Evolutionary conservation across 2,113 vertebrate genomes (phyloP).

Genomic region (Pyrgilauda ruficollis): DNA sequence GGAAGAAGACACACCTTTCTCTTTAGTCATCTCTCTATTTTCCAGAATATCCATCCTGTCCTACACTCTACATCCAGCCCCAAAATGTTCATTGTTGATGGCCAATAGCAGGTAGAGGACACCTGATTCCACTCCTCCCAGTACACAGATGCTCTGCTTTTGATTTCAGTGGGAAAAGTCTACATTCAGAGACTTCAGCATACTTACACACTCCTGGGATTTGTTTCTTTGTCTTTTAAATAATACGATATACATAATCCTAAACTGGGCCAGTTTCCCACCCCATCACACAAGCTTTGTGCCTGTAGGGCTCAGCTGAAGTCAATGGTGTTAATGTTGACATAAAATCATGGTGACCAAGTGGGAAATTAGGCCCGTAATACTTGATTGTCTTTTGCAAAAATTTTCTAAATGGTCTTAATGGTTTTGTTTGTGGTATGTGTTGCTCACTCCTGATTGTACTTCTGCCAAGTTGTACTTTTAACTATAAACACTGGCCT

Average conservation of each 20-base stretch:
- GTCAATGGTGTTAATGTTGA: slow-evolving; percentile 53
- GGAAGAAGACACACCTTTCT: not conserved
- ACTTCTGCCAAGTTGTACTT: slow-evolving; percentile 57
- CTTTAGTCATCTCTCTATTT: not conserved
- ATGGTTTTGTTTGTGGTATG: slow-evolving; percentile 49
- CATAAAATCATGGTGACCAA: slow-evolving; percentile 34
- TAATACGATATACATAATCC: not conserved
- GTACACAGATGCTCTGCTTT: not conserved
- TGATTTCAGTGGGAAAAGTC: not conserved
- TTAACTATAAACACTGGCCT: slow-evolving; percentile 61
- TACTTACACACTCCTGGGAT: not conserved
- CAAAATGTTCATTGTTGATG: not conserved
- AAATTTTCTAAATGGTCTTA: slow-evolving; percentile 30
- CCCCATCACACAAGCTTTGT: not conserved
- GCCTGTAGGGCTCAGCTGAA: slow-evolving; percentile 37
- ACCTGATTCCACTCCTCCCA: not conserved
- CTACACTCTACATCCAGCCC: not conserved
- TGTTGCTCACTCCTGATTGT: slow-evolving; percentile 55
- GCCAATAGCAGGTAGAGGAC: not conserved
- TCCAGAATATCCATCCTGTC: not conserved
- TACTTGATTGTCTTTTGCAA: slow-evolving; percentile 35
- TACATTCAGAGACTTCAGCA: not conserved
- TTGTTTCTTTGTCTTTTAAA: slow-evolving; percentile 33
- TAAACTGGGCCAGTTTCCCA: not conserved
- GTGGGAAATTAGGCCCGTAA: slow-evolving; percentile 16